These are phyloP conservation scores for Pangasius djambal DNA, from an alignment of 2,797 vertebrate species.

Conservation along the genomic window DNA sequence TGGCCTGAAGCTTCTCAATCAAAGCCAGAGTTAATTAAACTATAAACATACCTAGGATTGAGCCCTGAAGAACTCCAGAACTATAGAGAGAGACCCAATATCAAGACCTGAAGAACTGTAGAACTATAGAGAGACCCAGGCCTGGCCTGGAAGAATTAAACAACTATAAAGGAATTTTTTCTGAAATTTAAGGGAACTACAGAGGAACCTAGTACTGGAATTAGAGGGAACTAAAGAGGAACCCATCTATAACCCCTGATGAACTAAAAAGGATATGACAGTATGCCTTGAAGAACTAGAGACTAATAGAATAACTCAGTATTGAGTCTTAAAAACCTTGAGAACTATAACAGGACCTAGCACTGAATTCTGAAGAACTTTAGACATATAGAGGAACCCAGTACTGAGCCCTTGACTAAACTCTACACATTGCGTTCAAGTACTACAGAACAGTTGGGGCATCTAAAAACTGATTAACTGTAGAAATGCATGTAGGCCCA, in stretches of 20 bases:
- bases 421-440: neutral
- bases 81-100: neutral
- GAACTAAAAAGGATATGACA: neutral
- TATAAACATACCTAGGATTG: neutral
- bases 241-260: neutral
- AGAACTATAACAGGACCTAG: neutral
- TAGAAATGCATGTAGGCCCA: neutral
- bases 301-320: neutral
- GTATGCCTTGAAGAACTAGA: neutral
- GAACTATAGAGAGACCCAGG: neutral
- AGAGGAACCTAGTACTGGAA: neutral
- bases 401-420: neutral
- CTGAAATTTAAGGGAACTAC: neutral
- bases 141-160: too few species aligned
- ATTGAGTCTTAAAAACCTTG: neutral
- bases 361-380: neutral
- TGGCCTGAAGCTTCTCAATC: neutral
- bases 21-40: neutral
- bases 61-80: slow-evolving; percentile 25
- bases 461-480: neutral
- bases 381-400: neutral
- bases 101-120: slow-evolving; percentile 8
- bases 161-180: neutral
- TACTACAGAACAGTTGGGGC: neutral
- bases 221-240: neutral